phyloP scores from a whole-genome alignment of 92 coral and sea anemone genomes.

The Chrysogorgia sp. region DNA sequence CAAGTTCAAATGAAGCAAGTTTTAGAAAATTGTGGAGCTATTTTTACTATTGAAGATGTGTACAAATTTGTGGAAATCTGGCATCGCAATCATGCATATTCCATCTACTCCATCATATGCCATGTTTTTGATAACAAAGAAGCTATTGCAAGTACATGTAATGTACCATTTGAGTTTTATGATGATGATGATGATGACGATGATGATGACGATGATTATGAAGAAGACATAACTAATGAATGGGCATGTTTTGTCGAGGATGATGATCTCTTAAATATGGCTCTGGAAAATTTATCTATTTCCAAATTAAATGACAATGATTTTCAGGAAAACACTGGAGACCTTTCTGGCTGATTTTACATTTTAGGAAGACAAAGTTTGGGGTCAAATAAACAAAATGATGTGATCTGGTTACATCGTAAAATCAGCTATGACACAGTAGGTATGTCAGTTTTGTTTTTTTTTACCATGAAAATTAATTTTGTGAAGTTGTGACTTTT shows the following conservation, averaged over 20 bases:
- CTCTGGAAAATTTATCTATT: constrained; percentile 38
- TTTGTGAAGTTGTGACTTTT: no score
- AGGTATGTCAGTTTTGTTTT: no score
- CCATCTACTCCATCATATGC: constrained; percentile 17
- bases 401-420: no score
- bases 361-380: no score
- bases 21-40: constrained; percentile 6
- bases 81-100: constrained; percentile 31
- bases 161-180: neutral
- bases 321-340: neutral
- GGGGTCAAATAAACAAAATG: no score
- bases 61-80: constrained; percentile 37
- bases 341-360: neutral
- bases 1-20: constrained; percentile 34
- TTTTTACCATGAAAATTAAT: no score
- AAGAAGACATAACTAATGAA: constrained; percentile 32
- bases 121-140: constrained; percentile 13
- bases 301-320: constrained; percentile 37
- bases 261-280: constrained; percentile 43
- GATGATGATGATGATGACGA: constrained; percentile 15
- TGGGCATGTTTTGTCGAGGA: constrained; percentile 48
- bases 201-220: constrained; percentile 10
- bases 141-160: neutral
- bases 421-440: no score
- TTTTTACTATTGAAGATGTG: constrained; percentile 33